Evolutionary conservation across 2,888 invertebrate species (phyloP), one percentile per base, ranked within the genome.

Genomic region (Diarsia dahlii): DNA sequence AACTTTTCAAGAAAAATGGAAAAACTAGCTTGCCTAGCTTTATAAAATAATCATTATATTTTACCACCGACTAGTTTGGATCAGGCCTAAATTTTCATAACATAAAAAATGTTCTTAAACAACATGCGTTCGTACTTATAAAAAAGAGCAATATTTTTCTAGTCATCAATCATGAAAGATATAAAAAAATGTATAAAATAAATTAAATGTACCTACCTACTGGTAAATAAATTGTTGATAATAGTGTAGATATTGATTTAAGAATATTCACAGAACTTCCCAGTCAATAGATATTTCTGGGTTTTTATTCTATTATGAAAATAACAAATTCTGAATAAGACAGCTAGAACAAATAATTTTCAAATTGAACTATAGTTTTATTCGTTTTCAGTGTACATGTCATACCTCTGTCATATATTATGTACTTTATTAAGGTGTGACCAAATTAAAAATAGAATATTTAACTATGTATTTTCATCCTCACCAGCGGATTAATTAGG

Each of bases 141-240:
- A 72, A 81, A 87, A 79, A 86, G 75, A 88, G 76, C 87, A 78
- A 82, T 88, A 88, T 88, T 88, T 88, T 89, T 87, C 88, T 88
- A 88, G 88, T 88, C 89, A 82, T 66, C 50, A 75, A 81, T 81
- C 68, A 76, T 82, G 34, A 82, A 76, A 69, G 48, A 76, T 76
- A 63, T 77, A 82, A 77, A 80, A 79, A 65, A 39, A 39, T 8
- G 8, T 39, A 50, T 12, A 78, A 68, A 76, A 74, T 52, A 39
- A 72, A 71, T 58, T 75, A 73, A 79, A 86, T 66, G 1, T 80
- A 75, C 28, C 28, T 80, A 75, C 28, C 28, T 28, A 28, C 71
- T 72, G 71, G n/a, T 56, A 69, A 71, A 48, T 62, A 78, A 66
- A 54, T 74, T 78, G 48, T 60, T 68, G 28, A 63, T 50, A 60